Percentiles rank a stretch among this genome's conserved stretches.
These are phyloP conservation scores for Carlito syrichta DNA, from an alignment of 2,113 vertebrate species.

Conservation along the genomic window DNA sequence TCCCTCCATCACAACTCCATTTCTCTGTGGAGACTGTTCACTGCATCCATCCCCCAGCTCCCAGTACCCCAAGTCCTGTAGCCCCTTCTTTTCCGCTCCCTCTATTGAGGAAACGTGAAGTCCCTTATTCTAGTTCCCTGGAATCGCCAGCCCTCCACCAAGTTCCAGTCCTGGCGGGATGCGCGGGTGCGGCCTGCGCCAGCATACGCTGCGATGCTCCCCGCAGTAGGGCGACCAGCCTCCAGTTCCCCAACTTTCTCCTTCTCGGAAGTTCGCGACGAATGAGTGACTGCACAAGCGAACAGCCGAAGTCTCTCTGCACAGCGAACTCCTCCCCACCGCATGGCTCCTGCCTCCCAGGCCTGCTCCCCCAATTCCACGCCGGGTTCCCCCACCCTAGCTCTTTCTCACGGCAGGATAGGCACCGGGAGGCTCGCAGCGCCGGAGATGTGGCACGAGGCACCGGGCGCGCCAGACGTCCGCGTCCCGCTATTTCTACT, in stretches of 20 bases:
- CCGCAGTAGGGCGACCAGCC: background rate
- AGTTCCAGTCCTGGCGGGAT: background rate
- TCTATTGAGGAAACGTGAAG: background rate
- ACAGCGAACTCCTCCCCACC: background rate
- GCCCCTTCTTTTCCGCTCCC: too few relatives aligned
- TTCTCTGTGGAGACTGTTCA: background rate
- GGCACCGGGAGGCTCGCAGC: background rate
- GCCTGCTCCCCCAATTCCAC: background rate
- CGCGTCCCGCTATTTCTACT: background rate
- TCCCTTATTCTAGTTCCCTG: background rate
- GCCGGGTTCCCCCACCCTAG: background rate
- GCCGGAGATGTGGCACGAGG: background rate
- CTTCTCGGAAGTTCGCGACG: background rate
- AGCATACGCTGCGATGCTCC: too few relatives aligned
- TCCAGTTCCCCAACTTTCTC: constrained; percentile 21
- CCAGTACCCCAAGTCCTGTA: too few relatives aligned
- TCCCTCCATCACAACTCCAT: background rate
- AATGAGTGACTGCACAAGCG: background rate
- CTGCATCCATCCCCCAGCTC: too few relatives aligned
- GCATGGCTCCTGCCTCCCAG: background rate
- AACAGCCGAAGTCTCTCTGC: background rate
- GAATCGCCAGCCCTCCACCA: background rate
- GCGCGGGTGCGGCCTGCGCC: background rate
- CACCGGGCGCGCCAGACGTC: background rate
- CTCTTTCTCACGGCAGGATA: background rate